A percentile compares a stretch with the other conserved stretches of the same genome.
Evolutionary conservation across 2,888 invertebrate species (phyloP).

Genomic region (Neoitamus cyanurus): DNA sequence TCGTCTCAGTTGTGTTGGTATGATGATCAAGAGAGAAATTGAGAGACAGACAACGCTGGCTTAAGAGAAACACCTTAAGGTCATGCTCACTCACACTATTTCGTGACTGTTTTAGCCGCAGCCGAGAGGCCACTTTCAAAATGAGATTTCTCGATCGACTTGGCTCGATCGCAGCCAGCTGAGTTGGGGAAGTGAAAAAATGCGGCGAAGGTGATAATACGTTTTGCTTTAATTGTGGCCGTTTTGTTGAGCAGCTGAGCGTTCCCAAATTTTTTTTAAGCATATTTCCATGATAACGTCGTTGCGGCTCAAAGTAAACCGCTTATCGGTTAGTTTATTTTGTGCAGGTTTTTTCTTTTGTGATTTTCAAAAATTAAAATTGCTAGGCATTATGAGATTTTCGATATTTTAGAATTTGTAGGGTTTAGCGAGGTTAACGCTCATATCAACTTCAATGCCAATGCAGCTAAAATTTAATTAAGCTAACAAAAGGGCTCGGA

Average conservation of each 20-base stretch:
- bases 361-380: background rate
- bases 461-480: too few relatives aligned
- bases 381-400: background rate
- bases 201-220: background rate
- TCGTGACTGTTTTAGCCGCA: background rate
- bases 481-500: too few relatives aligned
- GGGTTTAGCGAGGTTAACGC: too few relatives aligned
- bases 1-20: background rate
- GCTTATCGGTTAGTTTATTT: background rate
- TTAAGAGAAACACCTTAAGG: background rate
- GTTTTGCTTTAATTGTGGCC: background rate
- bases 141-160: background rate
- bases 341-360: background rate
- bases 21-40: background rate
- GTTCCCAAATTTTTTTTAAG: background rate
- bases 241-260: background rate
- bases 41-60: background rate
- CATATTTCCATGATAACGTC: background rate
- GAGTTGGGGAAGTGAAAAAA: background rate
- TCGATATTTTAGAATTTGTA: background rate
- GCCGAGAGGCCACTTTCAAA: background rate
- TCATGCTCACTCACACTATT: background rate
- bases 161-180: background rate
- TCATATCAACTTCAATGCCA: too few relatives aligned
- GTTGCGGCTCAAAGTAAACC: too few relatives aligned